Percentiles rank a stretch among this genome's conserved stretches.
Conservation (phyloP, 1,140 invertebrate genomes). For the Radopholus similis region DNA sequence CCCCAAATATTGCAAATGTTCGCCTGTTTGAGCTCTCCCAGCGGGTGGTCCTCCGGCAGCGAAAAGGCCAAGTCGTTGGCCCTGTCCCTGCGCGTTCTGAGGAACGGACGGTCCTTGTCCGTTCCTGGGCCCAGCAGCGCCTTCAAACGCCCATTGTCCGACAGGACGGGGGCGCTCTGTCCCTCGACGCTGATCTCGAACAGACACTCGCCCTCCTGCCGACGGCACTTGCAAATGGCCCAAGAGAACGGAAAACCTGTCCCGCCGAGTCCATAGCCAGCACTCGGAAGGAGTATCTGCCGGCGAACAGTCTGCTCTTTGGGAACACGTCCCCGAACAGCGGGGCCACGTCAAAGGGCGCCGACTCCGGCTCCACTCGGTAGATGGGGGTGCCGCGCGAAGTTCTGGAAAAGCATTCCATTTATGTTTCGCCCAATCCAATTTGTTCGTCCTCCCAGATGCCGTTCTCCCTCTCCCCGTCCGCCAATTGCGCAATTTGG, state of each 20-base stretch:
- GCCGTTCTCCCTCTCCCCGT: neutral
- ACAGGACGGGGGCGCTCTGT: neutral
- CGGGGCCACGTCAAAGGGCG: constrained; percentile 41
- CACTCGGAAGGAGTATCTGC: constrained; percentile 36
- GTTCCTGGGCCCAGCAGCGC: neutral
- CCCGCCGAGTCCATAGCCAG: constrained; percentile 38
- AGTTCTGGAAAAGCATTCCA: constrained; percentile 27
- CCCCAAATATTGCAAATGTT: neutral
- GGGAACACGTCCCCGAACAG: constrained; percentile 39
- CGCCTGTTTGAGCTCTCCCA: constrained; percentile 33
- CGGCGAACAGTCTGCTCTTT: constrained; percentile 4
- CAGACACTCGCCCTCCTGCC: neutral
- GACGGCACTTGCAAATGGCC: neutral
- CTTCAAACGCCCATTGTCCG: neutral
- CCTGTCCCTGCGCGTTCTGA: constrained; percentile 9
- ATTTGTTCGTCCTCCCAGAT: neutral
- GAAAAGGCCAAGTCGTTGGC: constrained; percentile 22
- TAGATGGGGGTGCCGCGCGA: constrained; percentile 25
- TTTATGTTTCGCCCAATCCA: constrained; percentile 6
- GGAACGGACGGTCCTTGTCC: neutral
- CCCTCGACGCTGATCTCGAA: neutral
- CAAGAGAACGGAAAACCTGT: constrained; percentile 6
- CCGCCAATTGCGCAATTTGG: neutral
- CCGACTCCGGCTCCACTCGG: constrained; percentile 33
- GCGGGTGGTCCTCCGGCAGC: constrained; percentile 29